A percentile compares a stretch with the other conserved stretches of the same genome.
phyloP scores from a whole-genome alignment of 2,113 vertebrate species.

The Leptodactylus fuscus region DNA sequence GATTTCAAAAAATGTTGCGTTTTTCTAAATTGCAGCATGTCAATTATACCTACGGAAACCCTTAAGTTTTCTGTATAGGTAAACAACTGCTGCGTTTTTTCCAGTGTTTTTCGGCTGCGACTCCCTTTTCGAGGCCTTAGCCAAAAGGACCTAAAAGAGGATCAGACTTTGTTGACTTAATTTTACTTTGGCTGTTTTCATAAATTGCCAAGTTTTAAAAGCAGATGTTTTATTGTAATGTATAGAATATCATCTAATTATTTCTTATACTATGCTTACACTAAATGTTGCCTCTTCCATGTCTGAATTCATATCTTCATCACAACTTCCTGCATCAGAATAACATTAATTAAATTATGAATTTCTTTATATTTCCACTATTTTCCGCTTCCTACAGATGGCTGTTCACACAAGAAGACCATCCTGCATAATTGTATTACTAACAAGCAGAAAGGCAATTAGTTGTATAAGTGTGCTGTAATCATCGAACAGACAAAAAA shows the following conservation, averaged over 20 bases:
- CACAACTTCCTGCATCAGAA: constrained; percentile 83
- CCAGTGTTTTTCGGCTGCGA: too few relatives aligned
- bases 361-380: constrained; percentile 93
- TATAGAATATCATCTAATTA: constrained; percentile 74
- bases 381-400: constrained; percentile 87
- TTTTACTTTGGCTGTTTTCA: too few relatives aligned
- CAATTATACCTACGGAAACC: too few relatives aligned
- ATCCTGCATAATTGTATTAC: constrained; percentile 98
- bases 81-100: too few relatives aligned
- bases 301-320: constrained; percentile 73
- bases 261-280: constrained; percentile 81
- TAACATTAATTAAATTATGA: constrained; percentile 97
- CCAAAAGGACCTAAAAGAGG: too few relatives aligned
- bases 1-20: too few relatives aligned
- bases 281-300: constrained; percentile 78
- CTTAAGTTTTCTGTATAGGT: too few relatives aligned
- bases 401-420: constrained; percentile 93
- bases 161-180: too few relatives aligned
- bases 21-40: too few relatives aligned
- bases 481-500: constrained; percentile 92
- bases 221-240: neutral
- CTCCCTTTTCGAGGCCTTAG: too few relatives aligned
- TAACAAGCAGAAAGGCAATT: constrained; percentile 99
- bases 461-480: constrained; percentile 98
- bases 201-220: too few relatives aligned